Conservation (phyloP, 2,797 vertebrate genomes). For the Dicrostonyx torquatus region DNA sequence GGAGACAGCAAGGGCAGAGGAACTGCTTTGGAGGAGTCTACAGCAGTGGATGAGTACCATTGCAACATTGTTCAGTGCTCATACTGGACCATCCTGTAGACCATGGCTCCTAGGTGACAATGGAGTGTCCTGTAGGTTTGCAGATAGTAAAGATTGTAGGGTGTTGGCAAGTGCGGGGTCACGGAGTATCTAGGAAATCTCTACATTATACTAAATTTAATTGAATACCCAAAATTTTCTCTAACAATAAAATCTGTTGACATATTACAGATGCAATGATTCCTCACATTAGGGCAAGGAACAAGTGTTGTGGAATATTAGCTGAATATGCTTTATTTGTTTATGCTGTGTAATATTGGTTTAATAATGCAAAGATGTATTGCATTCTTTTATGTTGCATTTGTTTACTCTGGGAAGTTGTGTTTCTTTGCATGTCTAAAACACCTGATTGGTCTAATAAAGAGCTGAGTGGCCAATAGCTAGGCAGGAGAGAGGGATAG, state of each 20-base stretch:
- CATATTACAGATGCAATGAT: not conserved
- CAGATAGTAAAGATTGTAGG: not conserved
- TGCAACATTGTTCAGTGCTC: not conserved
- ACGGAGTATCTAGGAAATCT: not conserved
- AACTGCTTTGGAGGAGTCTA: rapidly evolving
- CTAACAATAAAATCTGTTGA: not conserved
- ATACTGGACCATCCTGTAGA: not conserved
- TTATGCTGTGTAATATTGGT: no score
- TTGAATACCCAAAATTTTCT: not conserved
- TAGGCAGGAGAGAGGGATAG: no score
- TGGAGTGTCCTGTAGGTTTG: not conserved
- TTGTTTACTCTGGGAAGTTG: no score
- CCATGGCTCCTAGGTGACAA: no score
- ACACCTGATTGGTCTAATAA: no score
- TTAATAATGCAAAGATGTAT: no score
- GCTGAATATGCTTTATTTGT: no score
- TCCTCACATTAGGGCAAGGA: not conserved
- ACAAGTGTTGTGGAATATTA: no score
- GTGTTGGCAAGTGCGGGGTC: not conserved
- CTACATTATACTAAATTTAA: not conserved
- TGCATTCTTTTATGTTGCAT: no score
- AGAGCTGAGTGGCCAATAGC: no score
- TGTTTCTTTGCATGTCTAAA: no score
- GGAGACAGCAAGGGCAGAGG: no score
- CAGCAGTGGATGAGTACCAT: rapidly evolving